A percentile compares a stretch with the other conserved stretches of the same genome.
phyloP scores from a whole-genome alignment of 37 sponge, comb jelly and placozoan species.

The Trichoplax adhaerens region DNA sequence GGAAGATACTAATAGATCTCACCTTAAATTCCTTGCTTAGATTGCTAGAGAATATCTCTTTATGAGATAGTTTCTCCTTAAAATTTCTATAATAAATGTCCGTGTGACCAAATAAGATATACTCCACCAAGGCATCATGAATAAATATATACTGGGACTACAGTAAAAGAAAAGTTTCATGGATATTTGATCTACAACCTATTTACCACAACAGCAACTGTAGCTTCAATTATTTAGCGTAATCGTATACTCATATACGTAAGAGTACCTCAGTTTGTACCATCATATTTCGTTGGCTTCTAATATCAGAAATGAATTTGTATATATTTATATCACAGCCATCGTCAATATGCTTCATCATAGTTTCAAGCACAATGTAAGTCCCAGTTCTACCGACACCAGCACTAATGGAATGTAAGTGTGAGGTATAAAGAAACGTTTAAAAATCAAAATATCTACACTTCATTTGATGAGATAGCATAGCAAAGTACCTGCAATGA shows the following conservation, averaged over 20 bases:
- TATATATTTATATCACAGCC: slow-evolving; percentile 49
- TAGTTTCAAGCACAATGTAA: slow-evolving; percentile 31
- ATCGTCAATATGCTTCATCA: slow-evolving; percentile 44
- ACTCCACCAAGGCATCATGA: slow-evolving; percentile 47
- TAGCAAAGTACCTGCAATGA: slow-evolving; percentile 48
- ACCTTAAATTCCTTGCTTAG: too few species aligned
- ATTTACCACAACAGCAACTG: too few species aligned
- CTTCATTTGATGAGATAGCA: too few species aligned
- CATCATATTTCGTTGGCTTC: slow-evolving; percentile 51
- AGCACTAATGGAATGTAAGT: slow-evolving; percentile 32
- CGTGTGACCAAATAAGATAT: slow-evolving; percentile 28
- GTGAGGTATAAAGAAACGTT: slow-evolving; percentile 1
- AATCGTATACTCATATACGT: not conserved
- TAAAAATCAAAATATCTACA: too few species aligned
- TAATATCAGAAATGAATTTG: slow-evolving; percentile 36
- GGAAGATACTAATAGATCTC: too few species aligned
- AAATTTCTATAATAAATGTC: slow-evolving; percentile 1
- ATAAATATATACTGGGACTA: slow-evolving; percentile 66
- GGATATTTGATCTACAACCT: too few species aligned
- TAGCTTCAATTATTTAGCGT: too few species aligned
- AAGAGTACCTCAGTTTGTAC: slow-evolving; percentile 69
- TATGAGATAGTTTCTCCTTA: too few species aligned
- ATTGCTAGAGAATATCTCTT: too few species aligned
- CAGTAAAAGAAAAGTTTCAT: not conserved
- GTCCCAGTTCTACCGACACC: slow-evolving; percentile 72